Evolutionary conservation across 2,888 invertebrate genomes (phyloP).

Genomic region (Heteromyza rotundicornis): DNA sequence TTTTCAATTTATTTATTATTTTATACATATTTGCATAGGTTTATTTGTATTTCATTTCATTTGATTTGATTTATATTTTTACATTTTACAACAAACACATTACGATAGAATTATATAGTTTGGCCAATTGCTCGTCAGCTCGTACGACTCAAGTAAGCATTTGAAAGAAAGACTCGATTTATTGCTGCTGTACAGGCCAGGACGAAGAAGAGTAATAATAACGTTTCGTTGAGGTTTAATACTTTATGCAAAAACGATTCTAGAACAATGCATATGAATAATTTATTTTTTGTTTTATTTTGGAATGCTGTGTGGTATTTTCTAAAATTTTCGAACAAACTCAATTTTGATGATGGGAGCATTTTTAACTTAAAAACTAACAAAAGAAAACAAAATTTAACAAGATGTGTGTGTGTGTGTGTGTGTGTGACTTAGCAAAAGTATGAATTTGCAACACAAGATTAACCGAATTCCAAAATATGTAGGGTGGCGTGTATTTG

Average conservation of each 20-base stretch:
- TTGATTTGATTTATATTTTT: background rate
- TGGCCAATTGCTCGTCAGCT: too few relatives aligned
- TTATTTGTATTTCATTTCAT: background rate
- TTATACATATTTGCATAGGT: background rate
- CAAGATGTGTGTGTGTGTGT: background rate
- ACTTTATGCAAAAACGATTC: conserved; percentile 19
- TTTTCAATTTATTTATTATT: background rate
- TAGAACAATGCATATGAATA: conserved; percentile 13
- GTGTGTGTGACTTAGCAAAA: background rate
- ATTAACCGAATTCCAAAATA: background rate
- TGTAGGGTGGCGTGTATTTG: background rate
- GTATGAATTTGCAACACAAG: background rate
- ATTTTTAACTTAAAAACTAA: conserved; percentile 22
- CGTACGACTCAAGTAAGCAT: too few relatives aligned
- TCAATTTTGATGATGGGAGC: conserved; percentile 19
- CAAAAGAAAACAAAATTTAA: conserved; percentile 10
- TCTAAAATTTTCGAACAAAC: conserved; percentile 19
- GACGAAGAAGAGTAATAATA: conserved; percentile 3
- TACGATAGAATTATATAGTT: background rate
- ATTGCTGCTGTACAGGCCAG: conserved; percentile 8
- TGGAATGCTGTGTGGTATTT: conserved; percentile 34
- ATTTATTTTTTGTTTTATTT: conserved; percentile 25
- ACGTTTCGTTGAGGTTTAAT: too few relatives aligned
- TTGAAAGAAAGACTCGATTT: too few relatives aligned
- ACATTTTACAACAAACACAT: conserved; percentile 2